These are phyloP conservation scores for Rhombomys opimus DNA, from an alignment of 2,113 vertebrate species.

Conservation along the genomic window DNA sequence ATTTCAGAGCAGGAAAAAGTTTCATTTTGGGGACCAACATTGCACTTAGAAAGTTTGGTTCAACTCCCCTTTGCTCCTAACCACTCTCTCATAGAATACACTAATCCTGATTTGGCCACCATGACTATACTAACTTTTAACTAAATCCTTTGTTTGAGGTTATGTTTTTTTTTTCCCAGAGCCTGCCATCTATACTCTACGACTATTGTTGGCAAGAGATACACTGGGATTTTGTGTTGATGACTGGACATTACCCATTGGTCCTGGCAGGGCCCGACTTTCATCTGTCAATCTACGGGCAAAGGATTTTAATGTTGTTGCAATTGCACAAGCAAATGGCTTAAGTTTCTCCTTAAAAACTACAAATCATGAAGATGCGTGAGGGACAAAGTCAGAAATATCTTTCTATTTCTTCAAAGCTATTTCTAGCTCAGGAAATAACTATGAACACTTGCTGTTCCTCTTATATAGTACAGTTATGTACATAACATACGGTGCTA, in stretches of 20 bases:
- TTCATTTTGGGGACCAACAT: background rate
- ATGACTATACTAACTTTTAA: background rate
- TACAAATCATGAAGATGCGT: background rate
- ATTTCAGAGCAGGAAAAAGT: background rate
- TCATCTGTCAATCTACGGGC: background rate
- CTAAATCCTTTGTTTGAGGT: conserved; percentile 35
- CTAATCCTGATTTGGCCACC: background rate
- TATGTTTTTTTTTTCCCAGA: conserved; percentile 24
- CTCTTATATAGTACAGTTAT: background rate
- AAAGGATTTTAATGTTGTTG: conserved; percentile 39
- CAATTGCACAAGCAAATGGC: background rate
- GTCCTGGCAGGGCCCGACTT: background rate
- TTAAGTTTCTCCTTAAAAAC: conserved; percentile 1
- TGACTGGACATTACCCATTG: background rate
- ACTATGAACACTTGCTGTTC: background rate
- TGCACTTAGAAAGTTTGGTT: background rate
- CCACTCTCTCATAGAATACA: background rate
- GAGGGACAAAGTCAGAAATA: background rate
- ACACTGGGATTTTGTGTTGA: background rate
- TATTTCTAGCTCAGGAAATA: conserved; percentile 19
- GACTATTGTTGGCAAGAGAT: background rate
- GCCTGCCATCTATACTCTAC: background rate
- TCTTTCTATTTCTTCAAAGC: background rate
- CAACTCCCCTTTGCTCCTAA: background rate
- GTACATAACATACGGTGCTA: background rate